These are phyloP conservation scores for Centruroides vittatus DNA, from an alignment of 1,140 invertebrate species.

Conservation along the genomic window DNA sequence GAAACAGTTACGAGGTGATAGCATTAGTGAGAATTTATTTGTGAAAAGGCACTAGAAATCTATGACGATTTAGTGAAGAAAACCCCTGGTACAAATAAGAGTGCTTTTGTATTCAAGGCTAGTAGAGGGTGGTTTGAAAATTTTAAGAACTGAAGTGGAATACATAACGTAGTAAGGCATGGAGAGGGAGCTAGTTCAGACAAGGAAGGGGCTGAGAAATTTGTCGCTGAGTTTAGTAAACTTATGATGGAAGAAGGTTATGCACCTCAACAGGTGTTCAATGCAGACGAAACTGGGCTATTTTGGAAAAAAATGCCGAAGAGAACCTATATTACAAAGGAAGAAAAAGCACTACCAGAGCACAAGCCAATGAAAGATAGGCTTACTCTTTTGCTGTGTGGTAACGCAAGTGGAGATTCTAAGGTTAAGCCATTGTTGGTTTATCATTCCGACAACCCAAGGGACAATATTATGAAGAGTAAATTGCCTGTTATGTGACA, in stretches of 20 bases:
- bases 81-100: too few species aligned
- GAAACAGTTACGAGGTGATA: too few species aligned
- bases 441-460: not conserved
- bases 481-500: conserved; percentile 10
- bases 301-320: not conserved
- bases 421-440: not conserved
- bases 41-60: too few species aligned
- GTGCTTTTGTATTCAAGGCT: too few species aligned
- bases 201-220: not conserved
- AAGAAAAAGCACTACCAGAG: too few species aligned
- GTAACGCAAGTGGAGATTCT: conserved; percentile 13
- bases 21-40: too few species aligned
- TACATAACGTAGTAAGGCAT: not conserved
- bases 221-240: not conserved
- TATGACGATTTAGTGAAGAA: too few species aligned
- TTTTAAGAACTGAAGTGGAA: not conserved
- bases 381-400: conserved; percentile 5
- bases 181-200: not conserved
- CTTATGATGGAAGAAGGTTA: not conserved
- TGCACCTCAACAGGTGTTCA: not conserved
- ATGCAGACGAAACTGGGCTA: not conserved
- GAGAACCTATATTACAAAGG: too few species aligned
- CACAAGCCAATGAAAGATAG: conserved; percentile 5
- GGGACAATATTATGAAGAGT: conserved; percentile 7
- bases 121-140: not conserved